phyloP scores from a whole-genome alignment of 2,888 invertebrate genomes.

The Flabesymbios commensalis region DNA sequence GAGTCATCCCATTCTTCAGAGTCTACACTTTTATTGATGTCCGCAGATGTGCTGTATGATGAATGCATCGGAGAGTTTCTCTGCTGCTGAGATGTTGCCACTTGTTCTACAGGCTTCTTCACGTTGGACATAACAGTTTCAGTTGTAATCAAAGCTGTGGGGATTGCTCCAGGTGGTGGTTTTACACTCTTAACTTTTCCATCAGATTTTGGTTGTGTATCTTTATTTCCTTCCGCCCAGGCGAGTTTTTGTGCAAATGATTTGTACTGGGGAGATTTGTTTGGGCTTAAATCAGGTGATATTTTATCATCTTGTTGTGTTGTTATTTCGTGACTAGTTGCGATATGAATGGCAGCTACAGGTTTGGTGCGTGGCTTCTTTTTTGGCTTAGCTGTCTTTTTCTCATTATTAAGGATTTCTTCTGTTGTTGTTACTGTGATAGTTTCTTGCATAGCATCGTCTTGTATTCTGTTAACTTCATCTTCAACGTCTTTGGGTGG shows the following conservation, averaged over 20 bases:
- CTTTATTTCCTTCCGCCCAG: constrained; percentile 2
- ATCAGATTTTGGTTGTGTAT: neutral
- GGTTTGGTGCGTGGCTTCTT: neutral
- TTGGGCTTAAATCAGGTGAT: constrained; percentile 22
- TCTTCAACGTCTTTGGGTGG: neutral
- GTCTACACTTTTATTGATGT: neutral
- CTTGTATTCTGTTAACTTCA: too few relatives aligned
- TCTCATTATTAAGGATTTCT: too few relatives aligned
- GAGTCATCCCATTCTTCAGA: constrained; percentile 19
- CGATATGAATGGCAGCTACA: neutral
- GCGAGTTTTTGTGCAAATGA: constrained; percentile 19
- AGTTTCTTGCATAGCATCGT: too few relatives aligned
- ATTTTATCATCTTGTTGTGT: constrained; percentile 11
- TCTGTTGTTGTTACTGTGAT: too few relatives aligned
- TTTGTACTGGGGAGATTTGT: constrained; percentile 19
- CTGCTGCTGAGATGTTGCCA: neutral
- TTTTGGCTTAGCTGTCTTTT: neutral
- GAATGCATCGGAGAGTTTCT: neutral
- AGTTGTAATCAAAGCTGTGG: neutral
- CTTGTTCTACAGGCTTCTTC: neutral
- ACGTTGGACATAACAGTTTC: neutral
- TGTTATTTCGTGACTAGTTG: neutral
- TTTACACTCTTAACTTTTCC: neutral
- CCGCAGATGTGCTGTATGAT: neutral
- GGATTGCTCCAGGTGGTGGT: neutral